Evolutionary conservation across 2,113 vertebrate genomes (phyloP).

Genomic region (Sinocyclocheilus anophthalmus): DNA sequence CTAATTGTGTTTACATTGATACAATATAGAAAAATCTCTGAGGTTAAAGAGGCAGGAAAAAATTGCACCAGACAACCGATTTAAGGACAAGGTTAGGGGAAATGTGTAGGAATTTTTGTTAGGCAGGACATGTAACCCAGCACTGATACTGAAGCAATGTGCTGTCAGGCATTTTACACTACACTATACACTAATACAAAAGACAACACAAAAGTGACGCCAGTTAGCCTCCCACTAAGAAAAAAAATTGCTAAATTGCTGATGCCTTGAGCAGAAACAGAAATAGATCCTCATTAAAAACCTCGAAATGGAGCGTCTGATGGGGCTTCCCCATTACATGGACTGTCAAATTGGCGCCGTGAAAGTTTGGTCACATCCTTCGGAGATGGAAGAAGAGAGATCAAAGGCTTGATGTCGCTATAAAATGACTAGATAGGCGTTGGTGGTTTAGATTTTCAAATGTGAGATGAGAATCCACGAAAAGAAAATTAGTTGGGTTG

Average conservation of each 20-base stretch:
- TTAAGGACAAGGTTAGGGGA: too few relatives aligned
- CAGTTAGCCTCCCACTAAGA: too few relatives aligned
- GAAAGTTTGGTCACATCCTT: background rate
- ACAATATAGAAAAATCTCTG: too few relatives aligned
- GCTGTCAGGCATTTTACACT: conserved; percentile 41
- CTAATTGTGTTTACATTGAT: background rate
- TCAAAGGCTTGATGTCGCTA: background rate
- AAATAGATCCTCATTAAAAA: conserved; percentile 5
- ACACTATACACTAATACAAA: too few relatives aligned
- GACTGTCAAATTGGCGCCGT: background rate
- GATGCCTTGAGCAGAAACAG: too few relatives aligned
- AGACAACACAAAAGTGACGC: too few relatives aligned
- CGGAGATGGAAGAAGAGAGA: too few relatives aligned
- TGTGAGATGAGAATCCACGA: too few relatives aligned
- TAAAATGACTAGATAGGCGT: background rate
- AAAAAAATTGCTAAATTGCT: too few relatives aligned
- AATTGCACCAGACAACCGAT: background rate
- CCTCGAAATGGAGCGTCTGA: background rate
- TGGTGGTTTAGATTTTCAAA: background rate
- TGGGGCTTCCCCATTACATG: background rate
- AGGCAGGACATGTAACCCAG: conserved; percentile 23
- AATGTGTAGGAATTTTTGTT: too few relatives aligned
- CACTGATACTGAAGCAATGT: conserved; percentile 15
- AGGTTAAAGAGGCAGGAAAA: background rate
- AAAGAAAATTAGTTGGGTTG: too few relatives aligned